Percentiles rank a stretch among this genome's conserved stretches.
These are phyloP conservation scores for Eptatretus atami DNA, from an alignment of 2,797 vertebrate genomes.

Conservation along the genomic window DNA sequence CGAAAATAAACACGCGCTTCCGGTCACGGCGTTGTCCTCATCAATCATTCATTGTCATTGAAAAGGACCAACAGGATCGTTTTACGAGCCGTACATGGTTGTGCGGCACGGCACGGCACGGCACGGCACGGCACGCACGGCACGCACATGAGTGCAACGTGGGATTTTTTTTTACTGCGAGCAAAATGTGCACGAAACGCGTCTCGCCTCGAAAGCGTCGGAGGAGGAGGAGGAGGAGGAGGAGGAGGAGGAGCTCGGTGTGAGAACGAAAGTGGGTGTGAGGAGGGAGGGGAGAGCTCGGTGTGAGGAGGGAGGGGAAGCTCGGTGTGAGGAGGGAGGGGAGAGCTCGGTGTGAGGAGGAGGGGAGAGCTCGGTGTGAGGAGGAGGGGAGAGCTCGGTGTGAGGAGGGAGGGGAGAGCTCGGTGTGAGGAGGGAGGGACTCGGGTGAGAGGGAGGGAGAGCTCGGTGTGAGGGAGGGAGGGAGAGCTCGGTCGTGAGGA, in stretches of 20 bases:
- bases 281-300: background rate
- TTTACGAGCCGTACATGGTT: no score
- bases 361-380: background rate
- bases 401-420: background rate
- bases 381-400: background rate
- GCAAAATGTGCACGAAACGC: background rate
- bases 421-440: background rate
- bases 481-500: background rate
- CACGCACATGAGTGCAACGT: no score
- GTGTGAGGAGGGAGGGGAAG: background rate
- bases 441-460: no score
- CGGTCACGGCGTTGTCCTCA: no score
- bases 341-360: background rate
- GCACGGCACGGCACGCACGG: no score
- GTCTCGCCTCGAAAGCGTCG: background rate
- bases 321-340: background rate
- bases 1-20: no score
- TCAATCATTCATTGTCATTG: no score
- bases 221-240: background rate
- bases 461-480: background rate
- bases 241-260: background rate
- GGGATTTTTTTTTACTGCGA: no score
- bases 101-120: no score
- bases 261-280: background rate
- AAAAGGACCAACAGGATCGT: no score